These are phyloP conservation scores for Periophthalmodon schlosseri DNA, from an alignment of 2,113 vertebrate genomes.

Conservation along the genomic window DNA sequence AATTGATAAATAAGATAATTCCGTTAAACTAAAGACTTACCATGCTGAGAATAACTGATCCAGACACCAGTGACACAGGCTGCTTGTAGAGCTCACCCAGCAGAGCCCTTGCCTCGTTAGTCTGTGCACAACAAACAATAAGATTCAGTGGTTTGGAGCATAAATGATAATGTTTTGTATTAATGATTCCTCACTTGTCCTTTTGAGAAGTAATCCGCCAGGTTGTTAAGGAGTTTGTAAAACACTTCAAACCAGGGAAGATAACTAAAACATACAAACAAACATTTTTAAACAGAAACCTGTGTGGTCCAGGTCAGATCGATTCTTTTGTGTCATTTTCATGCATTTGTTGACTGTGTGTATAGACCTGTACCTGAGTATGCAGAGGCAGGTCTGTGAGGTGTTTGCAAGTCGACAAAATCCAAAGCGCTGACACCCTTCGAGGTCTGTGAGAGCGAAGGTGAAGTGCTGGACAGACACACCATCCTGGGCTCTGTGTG, in stretches of 20 bases:
- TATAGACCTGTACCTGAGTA: conserved; percentile 81
- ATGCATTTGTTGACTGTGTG: background rate
- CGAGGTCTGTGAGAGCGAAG: conserved; percentile 88
- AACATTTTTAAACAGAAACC: background rate
- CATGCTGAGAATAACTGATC: conserved; percentile 76
- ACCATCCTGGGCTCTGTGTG: conserved; percentile 73
- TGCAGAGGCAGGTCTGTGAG: conserved; percentile 83
- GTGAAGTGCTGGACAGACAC: conserved; percentile 86
- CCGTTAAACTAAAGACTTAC: conserved; percentile 66
- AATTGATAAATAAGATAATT: background rate
- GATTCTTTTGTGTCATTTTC: background rate
- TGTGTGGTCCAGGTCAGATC: background rate
- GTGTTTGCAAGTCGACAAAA: conserved; percentile 86
- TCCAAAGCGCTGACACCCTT: conserved; percentile 86
- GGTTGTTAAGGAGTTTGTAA: conserved; percentile 88
- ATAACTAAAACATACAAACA: conserved; percentile 70
- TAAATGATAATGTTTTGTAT: background rate
- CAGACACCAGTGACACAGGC: conserved; percentile 64
- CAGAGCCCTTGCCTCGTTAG: conserved; percentile 76
- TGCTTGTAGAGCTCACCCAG: conserved; percentile 77
- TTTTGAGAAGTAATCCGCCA: conserved; percentile 84
- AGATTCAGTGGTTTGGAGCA: background rate
- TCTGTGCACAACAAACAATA: conserved; percentile 61
- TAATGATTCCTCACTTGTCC: conserved; percentile 77
- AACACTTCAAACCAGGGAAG: conserved; percentile 93